phyloP scores from a whole-genome alignment of 2,797 vertebrate species.

The Aeoliscus strigatus region DNA sequence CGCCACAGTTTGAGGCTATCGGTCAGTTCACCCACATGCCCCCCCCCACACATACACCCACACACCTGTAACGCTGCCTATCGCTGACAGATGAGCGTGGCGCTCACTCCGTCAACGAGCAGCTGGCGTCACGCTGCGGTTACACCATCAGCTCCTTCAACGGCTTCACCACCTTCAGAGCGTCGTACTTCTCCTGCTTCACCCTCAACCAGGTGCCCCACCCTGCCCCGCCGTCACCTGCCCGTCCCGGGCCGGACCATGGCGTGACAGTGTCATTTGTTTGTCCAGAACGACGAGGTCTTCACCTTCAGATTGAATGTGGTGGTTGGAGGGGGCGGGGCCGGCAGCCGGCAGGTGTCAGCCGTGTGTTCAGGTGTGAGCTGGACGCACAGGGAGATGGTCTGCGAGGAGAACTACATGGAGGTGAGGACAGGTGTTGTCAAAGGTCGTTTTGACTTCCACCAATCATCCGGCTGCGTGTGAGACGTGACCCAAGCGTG shows the following conservation, averaged over 20 bases:
- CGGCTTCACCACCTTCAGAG: constrained; percentile 50
- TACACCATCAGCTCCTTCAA: constrained; percentile 57
- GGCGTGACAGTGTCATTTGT: background rate
- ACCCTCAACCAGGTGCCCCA: constrained; percentile 47
- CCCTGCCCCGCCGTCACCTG: too few relatives aligned
- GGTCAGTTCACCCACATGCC: constrained; percentile 49
- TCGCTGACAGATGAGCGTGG: constrained; percentile 43
- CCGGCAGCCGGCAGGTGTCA: constrained; percentile 19
- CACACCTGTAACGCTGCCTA: too few relatives aligned
- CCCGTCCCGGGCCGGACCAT: background rate
- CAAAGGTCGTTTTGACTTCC: too few relatives aligned
- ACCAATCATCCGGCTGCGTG: too few relatives aligned
- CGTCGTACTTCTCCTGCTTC: constrained; percentile 70
- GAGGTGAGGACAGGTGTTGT: constrained; percentile 53
- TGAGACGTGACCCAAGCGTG: too few relatives aligned
- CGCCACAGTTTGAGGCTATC: constrained; percentile 49
- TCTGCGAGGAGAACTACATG: constrained; percentile 78
- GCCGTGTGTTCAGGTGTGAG: constrained; percentile 33
- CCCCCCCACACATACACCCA: too few relatives aligned
- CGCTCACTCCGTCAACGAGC: constrained; percentile 27
- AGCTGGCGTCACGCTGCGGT: constrained; percentile 55
- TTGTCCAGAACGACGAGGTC: constrained; percentile 55
- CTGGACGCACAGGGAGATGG: constrained; percentile 70
- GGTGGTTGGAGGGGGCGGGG: constrained; percentile 47
- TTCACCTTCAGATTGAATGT: constrained; percentile 70